Evolutionary conservation across 2,888 invertebrate genomes (phyloP), one percentile per base, ranked within the genome.

Genomic region (Drosophila melanosoma): DNA sequence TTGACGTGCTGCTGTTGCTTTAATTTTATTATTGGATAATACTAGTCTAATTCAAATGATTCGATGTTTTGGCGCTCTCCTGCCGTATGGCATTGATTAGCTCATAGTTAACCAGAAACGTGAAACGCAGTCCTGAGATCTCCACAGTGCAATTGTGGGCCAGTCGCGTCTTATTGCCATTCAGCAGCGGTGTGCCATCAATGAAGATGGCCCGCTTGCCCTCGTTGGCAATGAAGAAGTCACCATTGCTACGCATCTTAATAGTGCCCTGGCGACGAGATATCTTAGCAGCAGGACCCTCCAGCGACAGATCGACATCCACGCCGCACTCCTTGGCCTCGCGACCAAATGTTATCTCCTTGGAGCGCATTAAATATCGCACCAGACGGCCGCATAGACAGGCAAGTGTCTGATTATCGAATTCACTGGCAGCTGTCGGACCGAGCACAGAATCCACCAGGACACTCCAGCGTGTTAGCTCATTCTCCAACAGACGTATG

Each of bases 111-210:
- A 99, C 96, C 76, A 98, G 95, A 93, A 99, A 99, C 82, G 98
- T 97, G 94, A 99, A 99, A 75, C 98, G 95, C 51, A 99, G 94
- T 62, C 98, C 97, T 29, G 98, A 96, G 87, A 99, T 97, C 96
- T 99, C 99, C 62, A 99, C 96, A 15, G 99, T 97, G 76, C 98
- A 97, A 92, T 99, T 99, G 93, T 99, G 98, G 91, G 96, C 97
- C 20, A 99, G 94, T 87, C 97, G 96, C 66, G 97, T 96, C 94
- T 98, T 98, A 93, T 96, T 97, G 53, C 98, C 98, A 59, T 96
- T 95, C 12, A 98, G 94, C 63, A 99, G 95, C 0, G 99, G 98
- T 71, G 96, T 95, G 2, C 99, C 98, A 92, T 99, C 99, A 7
- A 99, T 97, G 92, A 97, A 98, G 89, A 99, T 96, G 3, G 99